A percentile compares a stretch with the other conserved stretches of the same genome.
phyloP scores from a whole-genome alignment of 2,888 invertebrate species.

The Nephrotoma guestfalica region DNA sequence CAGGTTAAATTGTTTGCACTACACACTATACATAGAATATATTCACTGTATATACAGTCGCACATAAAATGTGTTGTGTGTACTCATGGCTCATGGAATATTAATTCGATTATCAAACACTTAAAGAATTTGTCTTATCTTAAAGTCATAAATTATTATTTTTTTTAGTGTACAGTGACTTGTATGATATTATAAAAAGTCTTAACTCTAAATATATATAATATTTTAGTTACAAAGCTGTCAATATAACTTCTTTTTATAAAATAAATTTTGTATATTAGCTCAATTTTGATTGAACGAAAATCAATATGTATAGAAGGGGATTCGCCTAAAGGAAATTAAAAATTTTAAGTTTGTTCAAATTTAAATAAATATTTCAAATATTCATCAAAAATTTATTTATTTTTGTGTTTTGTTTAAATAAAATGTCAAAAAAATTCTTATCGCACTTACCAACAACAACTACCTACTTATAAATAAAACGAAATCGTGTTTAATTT shows the following conservation, averaged over 20 bases:
- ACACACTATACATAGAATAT: neutral
- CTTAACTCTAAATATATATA: neutral
- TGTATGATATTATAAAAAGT: neutral
- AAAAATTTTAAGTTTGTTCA: neutral
- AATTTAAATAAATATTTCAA: neutral
- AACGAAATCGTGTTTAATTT: neutral
- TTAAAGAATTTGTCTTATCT: neutral
- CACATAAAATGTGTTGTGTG: neutral
- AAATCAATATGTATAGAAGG: neutral
- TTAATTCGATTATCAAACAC: neutral
- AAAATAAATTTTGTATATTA: neutral
- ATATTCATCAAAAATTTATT: neutral
- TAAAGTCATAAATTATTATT: neutral
- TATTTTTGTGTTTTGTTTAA: no score
- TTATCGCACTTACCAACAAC: neutral
- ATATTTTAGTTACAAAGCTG: neutral
- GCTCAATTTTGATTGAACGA: neutral
- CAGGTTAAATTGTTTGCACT: neutral
- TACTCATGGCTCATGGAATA: neutral
- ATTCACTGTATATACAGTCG: neutral
- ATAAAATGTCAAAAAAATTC: neutral
- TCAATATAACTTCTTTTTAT: neutral
- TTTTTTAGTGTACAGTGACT: neutral
- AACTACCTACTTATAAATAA: neutral
- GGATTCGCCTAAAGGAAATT: neutral